phyloP scores from a whole-genome alignment of 2,797 vertebrate genomes.

The Tamandua tetradactyla region DNA sequence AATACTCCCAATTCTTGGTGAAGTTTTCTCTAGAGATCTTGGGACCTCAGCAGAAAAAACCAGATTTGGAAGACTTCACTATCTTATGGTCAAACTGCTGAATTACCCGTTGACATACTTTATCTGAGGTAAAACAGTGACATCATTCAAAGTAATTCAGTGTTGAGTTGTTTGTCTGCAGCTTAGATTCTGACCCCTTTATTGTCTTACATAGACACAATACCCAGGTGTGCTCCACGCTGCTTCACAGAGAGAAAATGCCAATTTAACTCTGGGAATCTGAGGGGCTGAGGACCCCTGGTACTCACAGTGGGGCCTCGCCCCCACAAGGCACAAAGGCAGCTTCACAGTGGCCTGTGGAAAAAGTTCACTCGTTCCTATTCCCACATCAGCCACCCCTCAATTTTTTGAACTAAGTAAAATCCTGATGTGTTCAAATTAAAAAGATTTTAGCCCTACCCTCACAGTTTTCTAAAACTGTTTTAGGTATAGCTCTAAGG shows the following conservation, averaged over 20 bases:
- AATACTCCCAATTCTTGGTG: neutral
- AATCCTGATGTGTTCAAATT: neutral
- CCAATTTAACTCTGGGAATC: neutral
- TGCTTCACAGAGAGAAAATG: neutral
- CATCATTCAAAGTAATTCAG: neutral
- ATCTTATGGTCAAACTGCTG: neutral
- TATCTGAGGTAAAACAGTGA: neutral
- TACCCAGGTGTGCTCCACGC: neutral
- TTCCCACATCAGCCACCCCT: neutral
- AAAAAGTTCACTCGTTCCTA: neutral
- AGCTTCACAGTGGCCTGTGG: neutral
- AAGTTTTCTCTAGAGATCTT: neutral
- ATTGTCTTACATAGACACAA: neutral
- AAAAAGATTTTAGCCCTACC: neutral
- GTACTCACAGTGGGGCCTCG: neutral
- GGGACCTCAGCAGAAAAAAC: neutral
- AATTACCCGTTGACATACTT: neutral
- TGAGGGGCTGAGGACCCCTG: neutral
- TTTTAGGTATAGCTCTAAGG: neutral
- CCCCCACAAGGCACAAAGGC: neutral
- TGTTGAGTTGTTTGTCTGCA: neutral
- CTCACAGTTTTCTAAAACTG: neutral
- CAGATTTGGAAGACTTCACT: neutral
- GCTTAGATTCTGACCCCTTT: neutral
- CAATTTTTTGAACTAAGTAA: neutral